These are phyloP conservation scores for Ardeotis arabs DNA, from an alignment of 2,113 vertebrate genomes.

Conservation along the genomic window DNA sequence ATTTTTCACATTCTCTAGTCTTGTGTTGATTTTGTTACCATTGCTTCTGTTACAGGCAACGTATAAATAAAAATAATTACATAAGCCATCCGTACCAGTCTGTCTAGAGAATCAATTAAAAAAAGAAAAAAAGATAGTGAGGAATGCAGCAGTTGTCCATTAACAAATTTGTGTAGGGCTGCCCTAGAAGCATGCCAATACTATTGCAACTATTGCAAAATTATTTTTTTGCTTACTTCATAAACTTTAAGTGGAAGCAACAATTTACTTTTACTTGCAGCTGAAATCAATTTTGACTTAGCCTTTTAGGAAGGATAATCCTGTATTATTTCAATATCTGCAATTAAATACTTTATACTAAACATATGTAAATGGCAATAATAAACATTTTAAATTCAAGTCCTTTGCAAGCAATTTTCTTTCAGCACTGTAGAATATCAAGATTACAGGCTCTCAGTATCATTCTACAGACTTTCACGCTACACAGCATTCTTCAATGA, in stretches of 20 bases:
- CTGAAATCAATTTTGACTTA: background rate
- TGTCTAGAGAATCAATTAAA: background rate
- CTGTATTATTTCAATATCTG: background rate
- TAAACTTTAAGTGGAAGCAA: background rate
- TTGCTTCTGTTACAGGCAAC: background rate
- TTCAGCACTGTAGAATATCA: background rate
- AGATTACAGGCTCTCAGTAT: conserved; percentile 12
- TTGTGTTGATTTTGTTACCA: background rate
- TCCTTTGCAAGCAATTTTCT: conserved; percentile 24
- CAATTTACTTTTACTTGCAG: background rate
- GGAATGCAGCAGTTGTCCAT: background rate
- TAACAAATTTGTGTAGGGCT: background rate
- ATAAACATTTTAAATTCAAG: background rate
- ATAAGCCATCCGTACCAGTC: background rate
- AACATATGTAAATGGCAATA: background rate
- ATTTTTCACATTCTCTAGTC: background rate
- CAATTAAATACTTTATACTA: background rate
- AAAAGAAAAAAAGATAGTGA: background rate
- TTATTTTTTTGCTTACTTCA: background rate
- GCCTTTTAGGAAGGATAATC: background rate
- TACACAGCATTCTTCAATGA: background rate
- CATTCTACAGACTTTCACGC: background rate
- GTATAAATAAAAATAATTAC: background rate
- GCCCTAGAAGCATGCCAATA: background rate
- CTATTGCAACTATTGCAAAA: background rate